Evolutionary conservation across 2,797 vertebrate genomes (phyloP), one percentile per base, ranked within the genome.

Genomic region (Loriculus beryllinus): DNA sequence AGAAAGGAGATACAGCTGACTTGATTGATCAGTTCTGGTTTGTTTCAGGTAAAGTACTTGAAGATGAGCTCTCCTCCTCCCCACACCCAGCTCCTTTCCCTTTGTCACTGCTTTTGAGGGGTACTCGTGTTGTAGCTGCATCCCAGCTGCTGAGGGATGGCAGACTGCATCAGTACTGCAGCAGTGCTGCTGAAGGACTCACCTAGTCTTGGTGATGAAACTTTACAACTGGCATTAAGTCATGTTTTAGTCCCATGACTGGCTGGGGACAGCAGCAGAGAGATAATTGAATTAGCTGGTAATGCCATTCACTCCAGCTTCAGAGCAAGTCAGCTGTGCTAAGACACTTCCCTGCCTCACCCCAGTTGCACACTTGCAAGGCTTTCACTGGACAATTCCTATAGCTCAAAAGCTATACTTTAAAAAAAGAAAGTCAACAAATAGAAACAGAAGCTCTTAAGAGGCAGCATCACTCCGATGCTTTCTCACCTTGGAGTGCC

Each of bases 401-500:
- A 54, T 11, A 43, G 14, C 39, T 79, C 42, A 29, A 78, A 52
- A 88, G 52, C 69, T 63, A 11, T 37, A 7, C 37, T n/a, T 23
- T 63, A 10, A 17, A 54, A 47, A 47, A 71, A 45, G 39, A 69
- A 72, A 84, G 45, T 35, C 20, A 1, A 25, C 31, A 57, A 85
- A 77, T 8, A 71, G 91, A 39, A 87, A 59, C 14, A 49, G 18
- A 39, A 81, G 91, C 82, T 87, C 57, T 10, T 56, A 16, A 74
- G 82, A 85, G 47, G 43, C 51, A 68, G 40, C 15, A 52, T 79
- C 77, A 52, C 63, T 56, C 13, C 75, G 75, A 68, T 52, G 6
- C 68, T 54, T 54, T 33, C 79, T 89, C 91, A 78, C 89, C 89
- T 94, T 87, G 82, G 48, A 37, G 43, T 6, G 28, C 64, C 91